Base-by-base conservation (phyloP, 2,888 invertebrate species). In the Elmis aenea region DNA sequence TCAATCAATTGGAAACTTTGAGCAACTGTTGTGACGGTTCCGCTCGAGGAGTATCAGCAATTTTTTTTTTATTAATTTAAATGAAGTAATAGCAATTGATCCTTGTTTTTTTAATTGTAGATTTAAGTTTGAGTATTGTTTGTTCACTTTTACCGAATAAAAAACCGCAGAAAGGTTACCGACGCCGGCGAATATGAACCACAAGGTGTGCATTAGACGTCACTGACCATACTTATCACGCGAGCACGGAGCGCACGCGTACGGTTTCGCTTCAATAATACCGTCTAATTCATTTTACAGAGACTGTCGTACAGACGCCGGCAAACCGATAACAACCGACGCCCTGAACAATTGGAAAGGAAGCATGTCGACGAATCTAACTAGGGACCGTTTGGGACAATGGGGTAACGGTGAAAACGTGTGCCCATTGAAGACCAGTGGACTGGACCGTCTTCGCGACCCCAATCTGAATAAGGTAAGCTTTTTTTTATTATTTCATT, bases 391-490 rank as follows among this genome's bases (percentile, higher is more conserved):
- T 65, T 70, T 78, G 65, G 83, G 76, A 64, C 71, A 78, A 44
- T 74, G 76, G 72, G 73, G 73, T 51, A 70, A 72, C 57, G 70
- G 71, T 15, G 79, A 79, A 57, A 59, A 62, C 34, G 63, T 70
- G 48, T 67, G 72, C 30, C 66, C 72, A 50, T 73, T 73, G 59
- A 72, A 72, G 38, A 61, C 77, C 34, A 72, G 78, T 34, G 83
- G 84, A 36, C 71, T 83, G 46, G 83, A 83, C 65, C 77, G 77
- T 46, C 70, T 84, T 26, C 73, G 76, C 42, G 75, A 81, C 59
- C 81, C 83, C 2, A 74, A 77, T 37, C 71, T 83, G 5, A 83
- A 83, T 64, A 84, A 84, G 81, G 84, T 83, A 33, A 44, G 36
- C 5, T 18, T 18, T 18, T n/a, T n/a, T n/a, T n/a, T n/a, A n/a